Evolutionary conservation across 1,140 invertebrate genomes (phyloP).

Genomic region (Dendrolimus kikuchii): DNA sequence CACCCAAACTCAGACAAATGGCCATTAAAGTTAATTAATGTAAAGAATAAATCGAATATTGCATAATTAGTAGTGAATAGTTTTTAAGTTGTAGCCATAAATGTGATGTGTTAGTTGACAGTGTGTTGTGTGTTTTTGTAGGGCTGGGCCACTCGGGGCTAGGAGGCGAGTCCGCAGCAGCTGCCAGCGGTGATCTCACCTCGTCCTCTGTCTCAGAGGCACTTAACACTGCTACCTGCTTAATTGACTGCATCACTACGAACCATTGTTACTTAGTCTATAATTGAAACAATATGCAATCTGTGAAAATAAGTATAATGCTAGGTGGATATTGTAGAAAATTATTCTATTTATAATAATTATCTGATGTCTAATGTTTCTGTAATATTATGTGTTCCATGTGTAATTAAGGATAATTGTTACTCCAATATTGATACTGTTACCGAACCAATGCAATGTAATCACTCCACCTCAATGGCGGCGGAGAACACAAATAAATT

Average conservation of each 20-base stretch:
- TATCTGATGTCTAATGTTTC: conserved; percentile 77
- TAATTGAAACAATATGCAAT: conserved; percentile 77
- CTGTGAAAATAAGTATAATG: conserved; percentile 75
- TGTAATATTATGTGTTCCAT: conserved; percentile 75
- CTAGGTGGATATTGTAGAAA: conserved; percentile 72
- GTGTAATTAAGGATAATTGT: conserved; percentile 72
- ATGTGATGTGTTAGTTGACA: background rate
- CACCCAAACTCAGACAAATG: no score
- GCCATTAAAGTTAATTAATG: no score
- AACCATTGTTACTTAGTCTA: conserved; percentile 73
- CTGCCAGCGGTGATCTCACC: conserved; percentile 65
- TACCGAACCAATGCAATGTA: conserved; percentile 79
- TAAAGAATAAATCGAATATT: no score
- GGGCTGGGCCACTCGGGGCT: conserved; percentile 70
- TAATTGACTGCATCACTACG: conserved; percentile 71
- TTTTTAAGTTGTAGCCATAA: background rate
- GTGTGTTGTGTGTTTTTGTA: conserved; percentile 29
- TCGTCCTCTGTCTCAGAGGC: conserved; percentile 62
- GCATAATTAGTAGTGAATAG: no score
- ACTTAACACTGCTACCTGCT: conserved; percentile 74
- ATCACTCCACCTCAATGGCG: conserved; percentile 71
- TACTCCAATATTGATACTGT: conserved; percentile 73
- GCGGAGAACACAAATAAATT: conserved; percentile 72
- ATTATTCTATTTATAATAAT: conserved; percentile 75
- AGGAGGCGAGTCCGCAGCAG: conserved; percentile 67